A percentile compares a stretch with the other conserved stretches of the same genome.
Conservation (phyloP, 1,140 invertebrate species). For the Carposina sasakii region DNA sequence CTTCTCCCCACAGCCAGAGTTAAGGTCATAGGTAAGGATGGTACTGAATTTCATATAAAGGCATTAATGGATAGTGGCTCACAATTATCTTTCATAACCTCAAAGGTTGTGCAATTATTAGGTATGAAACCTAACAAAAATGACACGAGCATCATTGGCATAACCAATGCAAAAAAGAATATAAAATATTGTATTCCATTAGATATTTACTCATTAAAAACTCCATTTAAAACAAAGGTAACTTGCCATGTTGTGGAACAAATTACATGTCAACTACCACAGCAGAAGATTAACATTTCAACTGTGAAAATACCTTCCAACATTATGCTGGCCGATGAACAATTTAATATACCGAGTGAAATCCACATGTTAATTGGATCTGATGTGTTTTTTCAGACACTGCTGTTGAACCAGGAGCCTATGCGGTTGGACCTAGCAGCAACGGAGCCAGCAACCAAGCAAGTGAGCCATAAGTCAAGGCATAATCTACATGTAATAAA, state of each 20-base stretch:
- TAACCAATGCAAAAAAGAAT: neutral
- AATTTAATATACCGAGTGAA: neutral
- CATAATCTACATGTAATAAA: neutral
- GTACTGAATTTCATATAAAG: neutral
- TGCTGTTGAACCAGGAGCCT: neutral
- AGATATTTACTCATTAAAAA: neutral
- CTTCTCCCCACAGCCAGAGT: neutral
- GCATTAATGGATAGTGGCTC: neutral
- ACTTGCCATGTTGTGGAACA: neutral
- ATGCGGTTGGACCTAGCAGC: neutral
- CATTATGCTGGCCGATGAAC: neutral
- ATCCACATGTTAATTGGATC: neutral
- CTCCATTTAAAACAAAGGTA: neutral
- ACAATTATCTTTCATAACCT: neutral
- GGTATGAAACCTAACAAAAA: neutral
- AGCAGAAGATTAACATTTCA: neutral
- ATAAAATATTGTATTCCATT: neutral
- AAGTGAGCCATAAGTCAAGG: neutral
- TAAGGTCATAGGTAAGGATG: neutral
- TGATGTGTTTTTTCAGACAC: conserved; percentile 1
- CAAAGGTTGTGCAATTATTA: neutral
- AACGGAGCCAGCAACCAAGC: too few species aligned
- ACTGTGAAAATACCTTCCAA: neutral
- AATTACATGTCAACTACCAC: neutral
- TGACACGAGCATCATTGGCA: neutral